Evolutionary conservation across 2,797 vertebrate genomes (phyloP), one percentile per base, ranked within the genome.

Genomic region (Periparus ater): DNA sequence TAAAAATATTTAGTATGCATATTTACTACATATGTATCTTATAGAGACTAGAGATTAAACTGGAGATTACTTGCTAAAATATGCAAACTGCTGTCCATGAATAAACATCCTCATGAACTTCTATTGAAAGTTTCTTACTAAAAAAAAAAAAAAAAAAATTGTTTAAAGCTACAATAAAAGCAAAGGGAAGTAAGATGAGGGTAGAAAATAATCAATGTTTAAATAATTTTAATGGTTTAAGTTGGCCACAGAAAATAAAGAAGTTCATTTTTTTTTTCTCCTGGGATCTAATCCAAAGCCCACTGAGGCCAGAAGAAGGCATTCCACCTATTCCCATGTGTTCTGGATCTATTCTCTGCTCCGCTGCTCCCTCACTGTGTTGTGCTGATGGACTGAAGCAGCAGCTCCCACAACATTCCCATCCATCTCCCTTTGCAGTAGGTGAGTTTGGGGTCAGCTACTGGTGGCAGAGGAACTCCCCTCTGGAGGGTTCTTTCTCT

Each of bases 21-120:
- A 97, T 97, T 98, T 97, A 98, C 81, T 96, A 95, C 97, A 97
- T 94, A 91, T 97, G 97, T 96, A 92, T 97, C 83, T 97, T 92
- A 91, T 95, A 94, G 48, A 85, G 94, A 79, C 79, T 61, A 47
- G 79, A 77, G 95, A 98, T 98, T 96, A 96, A 94, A 96, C 88
- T 94, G 45, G 50, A 96, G 96, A 98, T 97, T 97, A 97, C 82
- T 95, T 93, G 80, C 89, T 97, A 96, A 98, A 97, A 97, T 96
- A 97, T 55, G 96, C 95, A 97, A 97, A 97, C 23, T 60, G 84
- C 76, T 96, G 76, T 96, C 96, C 91, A 91, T 81, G 94, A 78
- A 95, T 96, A 96, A 93, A 91, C 86, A 91, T 86, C 86, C 92
- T 95, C 57, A 68, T 66, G 81, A 76, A 94, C 74, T 73, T 54